phyloP scores from a whole-genome alignment of 2,113 vertebrate genomes.

The Pipa parva region DNA sequence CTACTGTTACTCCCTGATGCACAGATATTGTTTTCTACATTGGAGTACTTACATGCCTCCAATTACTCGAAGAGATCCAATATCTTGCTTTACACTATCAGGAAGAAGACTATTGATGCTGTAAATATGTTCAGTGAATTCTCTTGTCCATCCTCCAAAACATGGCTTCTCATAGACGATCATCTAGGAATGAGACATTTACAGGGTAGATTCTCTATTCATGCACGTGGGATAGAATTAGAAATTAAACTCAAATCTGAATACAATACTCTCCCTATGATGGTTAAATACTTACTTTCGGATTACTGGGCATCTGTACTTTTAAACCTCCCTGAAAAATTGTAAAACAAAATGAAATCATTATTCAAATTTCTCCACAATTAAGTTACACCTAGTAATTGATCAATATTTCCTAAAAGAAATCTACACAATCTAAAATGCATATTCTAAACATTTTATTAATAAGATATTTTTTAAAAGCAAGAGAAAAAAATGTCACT shows the following conservation, averaged over 20 bases:
- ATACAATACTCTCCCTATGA: background rate
- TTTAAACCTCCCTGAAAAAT: conserved; percentile 68
- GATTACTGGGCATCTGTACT: conserved; percentile 72
- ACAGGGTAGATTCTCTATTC: background rate
- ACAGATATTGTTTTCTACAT: too few species aligned
- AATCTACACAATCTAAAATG: too few species aligned
- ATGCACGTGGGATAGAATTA: too few species aligned
- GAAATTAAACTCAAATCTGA: background rate
- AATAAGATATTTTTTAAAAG: too few species aligned
- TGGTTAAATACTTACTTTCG: conserved; percentile 60
- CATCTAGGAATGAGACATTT: conserved; percentile 59
- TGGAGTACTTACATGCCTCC: conserved; percentile 79
- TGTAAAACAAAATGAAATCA: conserved; percentile 22
- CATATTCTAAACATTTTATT: too few species aligned
- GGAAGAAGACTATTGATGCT: background rate
- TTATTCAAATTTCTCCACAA: conserved; percentile 21
- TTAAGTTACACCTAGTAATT: too few species aligned
- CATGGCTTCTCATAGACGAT: conserved; percentile 69
- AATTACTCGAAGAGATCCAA: conserved; percentile 70
- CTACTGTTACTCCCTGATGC: too few species aligned
- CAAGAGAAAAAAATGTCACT: too few species aligned
- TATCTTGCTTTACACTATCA: conserved; percentile 49
- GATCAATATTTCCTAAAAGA: too few species aligned
- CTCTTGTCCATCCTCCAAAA: conserved; percentile 65
- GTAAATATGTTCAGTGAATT: conserved; percentile 65